Base-by-base conservation (phyloP, 2,113 vertebrate species). In the Ochotona curzoniae region DNA sequence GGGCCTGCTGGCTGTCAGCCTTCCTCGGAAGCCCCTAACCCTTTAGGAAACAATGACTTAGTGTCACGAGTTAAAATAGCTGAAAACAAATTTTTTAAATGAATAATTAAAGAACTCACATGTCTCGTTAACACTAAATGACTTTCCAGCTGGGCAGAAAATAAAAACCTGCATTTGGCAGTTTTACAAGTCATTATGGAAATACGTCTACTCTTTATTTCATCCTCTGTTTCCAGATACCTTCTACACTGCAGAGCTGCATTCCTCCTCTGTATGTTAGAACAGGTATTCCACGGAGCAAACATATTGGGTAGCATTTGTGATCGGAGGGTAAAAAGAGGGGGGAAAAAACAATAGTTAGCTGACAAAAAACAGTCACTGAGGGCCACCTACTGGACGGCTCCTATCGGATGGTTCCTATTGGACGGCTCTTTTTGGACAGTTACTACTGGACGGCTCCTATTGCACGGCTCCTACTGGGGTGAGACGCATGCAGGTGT, bases 61-160 rank as follows among this genome's bases (percentile, higher is more conserved):
- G 38, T 30, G 87, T 88, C 57, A 71, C 28, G 71, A 96, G 96
- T 91, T 70, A 75, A 96, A 97, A 92, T 71, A 5, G 93, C 93
- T 83, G 83, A 89, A 95, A 96, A 83, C 73, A 92, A 94, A 66
- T 95, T 93, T 94, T 61, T 51, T 89, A 89, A 93, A 96, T 83
- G 30, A 97, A 71, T 94, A 97, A 96, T 83, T 93, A 93, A 91
- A 93, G 66, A 97, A 97, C 94, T 94, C 94, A 70, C 86, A 78
- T 76, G 82, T 95, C 95, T 96, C 25, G 66, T 97, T 96, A 96
- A 97, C 96, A 94, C 75, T 14, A 83, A 96, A 96, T 87, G 70
- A 92, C 83, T 97, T 97, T 95, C 97, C 95, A 97, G 93, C 83
- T 96, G 89, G 94, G 96, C 94, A 96, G 93, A 97, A 98, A 96